Percentiles rank a stretch among this genome's conserved stretches.
phyloP scores from a whole-genome alignment of 2,888 invertebrate genomes.

The Vanessa cardui region DNA sequence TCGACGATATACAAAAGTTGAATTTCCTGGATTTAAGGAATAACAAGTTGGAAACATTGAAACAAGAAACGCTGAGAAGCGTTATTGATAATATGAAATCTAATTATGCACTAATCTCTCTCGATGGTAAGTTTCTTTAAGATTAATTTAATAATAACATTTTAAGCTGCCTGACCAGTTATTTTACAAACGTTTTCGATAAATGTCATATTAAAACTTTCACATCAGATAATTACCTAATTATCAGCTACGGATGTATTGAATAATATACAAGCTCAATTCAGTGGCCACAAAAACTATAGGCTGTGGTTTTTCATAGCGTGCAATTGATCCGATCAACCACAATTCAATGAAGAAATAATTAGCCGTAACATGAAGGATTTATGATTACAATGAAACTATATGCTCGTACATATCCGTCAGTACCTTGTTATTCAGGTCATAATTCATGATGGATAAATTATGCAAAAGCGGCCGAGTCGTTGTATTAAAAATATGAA shows the following conservation, averaged over 20 bases:
- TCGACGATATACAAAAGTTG: slow-evolving; percentile 87
- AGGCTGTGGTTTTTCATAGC: slow-evolving; percentile 15
- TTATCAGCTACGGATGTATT: slow-evolving; percentile 2
- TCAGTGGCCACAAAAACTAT: slow-evolving; percentile 23
- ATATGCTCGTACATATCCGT: neutral
- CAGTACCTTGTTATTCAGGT: neutral
- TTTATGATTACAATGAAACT: slow-evolving; percentile 19
- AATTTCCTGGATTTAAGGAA: slow-evolving; percentile 89
- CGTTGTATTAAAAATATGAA: too few species aligned
- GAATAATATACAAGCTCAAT: slow-evolving; percentile 11
- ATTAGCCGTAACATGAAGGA: slow-evolving; percentile 17
- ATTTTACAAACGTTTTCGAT: too few species aligned
- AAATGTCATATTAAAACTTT: neutral
- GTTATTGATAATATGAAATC: slow-evolving; percentile 88
- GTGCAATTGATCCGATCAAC: slow-evolving; percentile 14
- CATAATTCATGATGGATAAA: neutral
- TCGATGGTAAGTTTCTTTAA: slow-evolving; percentile 86
- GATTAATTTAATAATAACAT: neutral
- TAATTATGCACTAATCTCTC: slow-evolving; percentile 87
- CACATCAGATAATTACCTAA: slow-evolving; percentile 4
- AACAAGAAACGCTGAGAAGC: slow-evolving; percentile 87
- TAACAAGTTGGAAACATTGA: slow-evolving; percentile 89
- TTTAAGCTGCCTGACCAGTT: too few species aligned
- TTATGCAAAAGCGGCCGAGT: neutral
- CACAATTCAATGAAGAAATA: slow-evolving; percentile 23